A percentile compares a stretch with the other conserved stretches of the same genome.
phyloP scores from a whole-genome alignment of 2,113 vertebrate species.

The Strix aluco region DNA sequence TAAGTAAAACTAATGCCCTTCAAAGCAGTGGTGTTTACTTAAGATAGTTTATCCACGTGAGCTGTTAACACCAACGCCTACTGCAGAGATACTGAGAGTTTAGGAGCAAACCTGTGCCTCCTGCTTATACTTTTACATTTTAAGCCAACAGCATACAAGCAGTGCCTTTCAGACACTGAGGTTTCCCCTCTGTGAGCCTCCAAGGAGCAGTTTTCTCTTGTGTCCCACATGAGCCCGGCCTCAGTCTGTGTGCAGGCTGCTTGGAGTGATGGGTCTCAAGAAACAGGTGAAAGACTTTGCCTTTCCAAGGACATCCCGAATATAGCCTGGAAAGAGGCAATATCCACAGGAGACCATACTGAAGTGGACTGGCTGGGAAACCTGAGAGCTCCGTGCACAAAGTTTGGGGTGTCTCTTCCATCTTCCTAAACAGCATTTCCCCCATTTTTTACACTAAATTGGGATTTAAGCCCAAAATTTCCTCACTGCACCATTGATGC shows the following conservation, averaged over 20 bases:
- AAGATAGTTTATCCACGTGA: fast-evolving
- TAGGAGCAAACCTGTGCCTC: not conserved
- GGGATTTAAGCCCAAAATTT: not conserved
- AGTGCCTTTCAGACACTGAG: not conserved
- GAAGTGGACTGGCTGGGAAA: not conserved
- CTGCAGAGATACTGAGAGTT: not conserved
- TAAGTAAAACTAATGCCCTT: not conserved
- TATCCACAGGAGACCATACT: not conserved
- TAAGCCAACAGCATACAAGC: not conserved
- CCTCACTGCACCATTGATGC: not conserved
- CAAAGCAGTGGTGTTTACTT: not conserved
- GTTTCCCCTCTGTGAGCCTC: fast-evolving
- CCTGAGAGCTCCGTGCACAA: not conserved
- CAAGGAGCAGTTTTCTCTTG: not conserved
- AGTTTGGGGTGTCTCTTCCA: not conserved
- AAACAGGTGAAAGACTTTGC: not conserved
- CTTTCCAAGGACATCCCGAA: fast-evolving
- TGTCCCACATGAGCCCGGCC: fast-evolving
- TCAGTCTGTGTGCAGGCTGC: fast-evolving
- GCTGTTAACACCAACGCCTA: not conserved
- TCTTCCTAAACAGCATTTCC: not conserved
- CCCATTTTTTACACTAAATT: not conserved
- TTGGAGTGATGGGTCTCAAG: not conserved
- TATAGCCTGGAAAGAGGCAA: not conserved
- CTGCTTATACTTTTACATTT: not conserved